phyloP scores from a whole-genome alignment of 1,140 invertebrate genomes.

The Pachyrhynchus sulphureomaculatus region DNA sequence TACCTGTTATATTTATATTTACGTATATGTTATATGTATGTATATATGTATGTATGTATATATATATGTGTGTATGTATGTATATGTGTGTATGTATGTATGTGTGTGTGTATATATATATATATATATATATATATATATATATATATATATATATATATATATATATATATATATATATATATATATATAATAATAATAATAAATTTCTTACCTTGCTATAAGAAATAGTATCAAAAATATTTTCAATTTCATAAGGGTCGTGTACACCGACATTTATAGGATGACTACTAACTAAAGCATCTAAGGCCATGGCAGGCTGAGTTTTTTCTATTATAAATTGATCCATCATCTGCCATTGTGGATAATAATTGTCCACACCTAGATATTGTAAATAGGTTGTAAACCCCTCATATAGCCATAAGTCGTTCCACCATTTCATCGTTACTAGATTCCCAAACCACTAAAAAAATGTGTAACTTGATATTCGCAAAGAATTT shows the following conservation, averaged over 20 bases:
- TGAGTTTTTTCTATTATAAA: conserved; percentile 74
- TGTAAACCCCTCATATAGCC: conserved; percentile 87
- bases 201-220: conserved; percentile 63
- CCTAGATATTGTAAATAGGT: conserved; percentile 78
- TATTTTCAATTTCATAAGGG: conserved; percentile 81
- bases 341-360: conserved; percentile 78
- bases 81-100: too few relatives aligned
- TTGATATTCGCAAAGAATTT: neutral
- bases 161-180: too few relatives aligned
- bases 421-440: conserved; percentile 86
- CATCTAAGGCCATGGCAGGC: conserved; percentile 72
- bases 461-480: conserved; percentile 60
- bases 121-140: too few relatives aligned
- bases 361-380: conserved; percentile 61
- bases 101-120: too few relatives aligned
- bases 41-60: too few relatives aligned
- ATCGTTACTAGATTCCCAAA: conserved; percentile 89
- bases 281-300: conserved; percentile 77
- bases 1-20: too few relatives aligned
- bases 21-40: too few relatives aligned
- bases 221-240: conserved; percentile 87
- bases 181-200: too few relatives aligned
- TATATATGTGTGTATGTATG: too few relatives aligned
- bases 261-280: conserved; percentile 78
- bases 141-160: too few relatives aligned